These are phyloP conservation scores for Menura novaehollandiae DNA, from an alignment of 2,113 vertebrate species.

Conservation along the genomic window DNA sequence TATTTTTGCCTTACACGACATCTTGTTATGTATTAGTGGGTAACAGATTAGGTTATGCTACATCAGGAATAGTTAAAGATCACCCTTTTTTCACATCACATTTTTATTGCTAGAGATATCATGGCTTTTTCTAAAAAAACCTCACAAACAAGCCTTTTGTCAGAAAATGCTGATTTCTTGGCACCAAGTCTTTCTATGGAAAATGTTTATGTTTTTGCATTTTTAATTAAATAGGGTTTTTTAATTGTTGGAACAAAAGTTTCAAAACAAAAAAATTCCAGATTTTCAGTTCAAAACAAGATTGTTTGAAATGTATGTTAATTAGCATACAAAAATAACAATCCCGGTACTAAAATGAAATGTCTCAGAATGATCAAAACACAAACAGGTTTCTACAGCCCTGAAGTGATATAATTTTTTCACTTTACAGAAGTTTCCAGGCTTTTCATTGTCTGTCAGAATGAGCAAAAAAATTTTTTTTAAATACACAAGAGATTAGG, in stretches of 20 bases:
- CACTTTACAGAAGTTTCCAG: constrained; percentile 33
- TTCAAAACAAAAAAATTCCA: constrained; percentile 48
- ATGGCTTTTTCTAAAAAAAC: background rate
- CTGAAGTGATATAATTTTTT: constrained; percentile 37
- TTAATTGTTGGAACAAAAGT: constrained; percentile 58
- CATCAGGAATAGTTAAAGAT: background rate
- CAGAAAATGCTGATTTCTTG: constrained; percentile 38
- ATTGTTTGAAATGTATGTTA: constrained; percentile 60
- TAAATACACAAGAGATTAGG: background rate
- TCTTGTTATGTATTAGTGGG: background rate
- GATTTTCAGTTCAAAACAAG: constrained; percentile 64
- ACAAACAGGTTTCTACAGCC: constrained; percentile 39
- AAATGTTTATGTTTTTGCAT: constrained; percentile 45
- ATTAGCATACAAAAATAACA: constrained; percentile 66
- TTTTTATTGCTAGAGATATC: background rate
- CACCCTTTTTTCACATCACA: background rate
- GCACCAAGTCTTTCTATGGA: background rate
- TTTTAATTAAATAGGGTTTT: constrained; percentile 39
- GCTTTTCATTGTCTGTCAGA: constrained; percentile 22
- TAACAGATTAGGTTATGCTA: background rate
- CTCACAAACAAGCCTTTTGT: background rate
- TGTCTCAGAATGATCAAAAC: constrained; percentile 61
- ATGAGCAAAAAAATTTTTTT: background rate
- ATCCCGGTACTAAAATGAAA: constrained; percentile 56
- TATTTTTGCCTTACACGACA: background rate